Base-by-base conservation (phyloP, 64 coral and sea anemone genomes). In the Dendrophyllia cribrosa region DNA sequence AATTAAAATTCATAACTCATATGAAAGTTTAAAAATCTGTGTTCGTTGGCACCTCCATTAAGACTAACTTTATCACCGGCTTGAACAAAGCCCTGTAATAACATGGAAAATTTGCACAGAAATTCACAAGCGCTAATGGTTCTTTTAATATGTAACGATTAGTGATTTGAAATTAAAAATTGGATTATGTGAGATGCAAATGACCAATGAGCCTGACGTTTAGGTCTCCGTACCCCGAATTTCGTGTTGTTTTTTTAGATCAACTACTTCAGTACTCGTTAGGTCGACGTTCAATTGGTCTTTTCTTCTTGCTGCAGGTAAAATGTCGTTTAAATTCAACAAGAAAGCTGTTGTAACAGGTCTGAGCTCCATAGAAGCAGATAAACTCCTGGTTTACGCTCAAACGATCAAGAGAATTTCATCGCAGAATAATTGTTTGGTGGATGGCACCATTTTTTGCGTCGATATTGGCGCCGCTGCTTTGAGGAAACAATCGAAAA, bases 401-500 rank as follows among this genome's bases (percentile, higher is more conserved):
- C 80, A 84, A 84, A 67, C 61, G 19, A 65, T 84, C 10, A 84
- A 84, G 61, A 66, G 45, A 23, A 67, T 84, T 12, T 84, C 80
- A 22, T 84, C 80, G 2, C 60, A 84, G 47, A 84, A 68, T 84
- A 20, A 44, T 20, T 66, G 45, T 23, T 49, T 34, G 0, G 60
- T 84, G 60, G 80, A 84, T 3, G 45, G 61, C 7, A 84, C 50
- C 9, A 84, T 84, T 84, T 84, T 84, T 19, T 84, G 80, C 45
- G 80, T 84, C 6, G 80, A 84, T 51, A 20, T 84, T 51, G 80
- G 80, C 3, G 80, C 80, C 11, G 80, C 80, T 17, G 80, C 80
- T 13, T 46, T 67, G 23, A 84, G 67, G 60, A 84, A 84, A 67
- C 80, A 84, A 84, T 84, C 80, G 16, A 84, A 84, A 68, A 84